Conservation (phyloP, 30 jellyfish, hydroid and myxozoan genomes). For the Mastigias papua region DNA sequence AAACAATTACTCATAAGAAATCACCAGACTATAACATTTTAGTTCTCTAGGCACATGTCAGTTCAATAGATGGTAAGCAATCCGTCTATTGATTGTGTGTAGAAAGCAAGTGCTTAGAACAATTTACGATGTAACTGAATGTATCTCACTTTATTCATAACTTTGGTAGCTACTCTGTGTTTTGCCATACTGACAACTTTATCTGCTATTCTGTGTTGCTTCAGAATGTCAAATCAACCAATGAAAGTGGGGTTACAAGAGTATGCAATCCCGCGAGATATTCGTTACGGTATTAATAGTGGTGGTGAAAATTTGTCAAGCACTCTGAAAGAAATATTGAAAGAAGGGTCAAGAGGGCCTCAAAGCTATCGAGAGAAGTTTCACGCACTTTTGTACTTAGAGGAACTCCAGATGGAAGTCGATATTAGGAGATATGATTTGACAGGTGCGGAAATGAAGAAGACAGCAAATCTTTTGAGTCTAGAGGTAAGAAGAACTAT, state of each 20-base stretch:
- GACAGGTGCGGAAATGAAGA: slow-evolving; percentile 4
- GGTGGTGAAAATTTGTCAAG: slow-evolving; percentile 46
- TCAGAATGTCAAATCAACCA: background rate
- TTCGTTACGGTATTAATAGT: slow-evolving; percentile 12
- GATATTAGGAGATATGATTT: slow-evolving; percentile 42
- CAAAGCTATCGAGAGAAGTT: slow-evolving; percentile 2
- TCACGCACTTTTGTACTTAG: slow-evolving; percentile 44
- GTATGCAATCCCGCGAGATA: background rate
- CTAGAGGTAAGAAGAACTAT: slow-evolving; percentile 42
- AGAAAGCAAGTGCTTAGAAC: no score
- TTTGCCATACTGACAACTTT: background rate
- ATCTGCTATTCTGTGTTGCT: background rate
- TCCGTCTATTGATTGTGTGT: no score
- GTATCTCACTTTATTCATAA: no score
- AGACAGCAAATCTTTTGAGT: background rate
- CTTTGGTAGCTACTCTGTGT: no score
- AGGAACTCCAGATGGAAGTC: slow-evolving; percentile 68
- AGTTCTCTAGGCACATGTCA: no score
- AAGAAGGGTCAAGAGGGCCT: background rate
- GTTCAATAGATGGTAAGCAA: no score
- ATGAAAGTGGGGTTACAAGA: background rate
- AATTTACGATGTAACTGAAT: no score
- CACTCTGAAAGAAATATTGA: background rate
- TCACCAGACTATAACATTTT: no score
- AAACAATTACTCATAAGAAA: no score